Conservation (phyloP, 2,113 vertebrate genomes). For the Chrysemys picta region DNA sequence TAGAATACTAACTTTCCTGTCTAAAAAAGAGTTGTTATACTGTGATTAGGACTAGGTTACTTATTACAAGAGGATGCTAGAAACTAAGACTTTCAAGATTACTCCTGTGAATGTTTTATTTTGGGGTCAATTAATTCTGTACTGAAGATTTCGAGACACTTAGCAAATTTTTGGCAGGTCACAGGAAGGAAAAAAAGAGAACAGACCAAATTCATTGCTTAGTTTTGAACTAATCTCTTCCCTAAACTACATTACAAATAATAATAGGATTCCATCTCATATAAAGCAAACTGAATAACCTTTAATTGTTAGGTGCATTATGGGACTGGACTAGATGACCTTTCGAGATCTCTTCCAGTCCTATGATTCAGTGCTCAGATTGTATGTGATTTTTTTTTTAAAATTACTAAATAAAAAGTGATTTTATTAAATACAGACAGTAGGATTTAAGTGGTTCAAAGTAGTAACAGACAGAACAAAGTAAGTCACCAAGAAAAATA, state of each 20-base stretch:
- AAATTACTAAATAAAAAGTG: too few relatives aligned
- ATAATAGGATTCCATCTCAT: conserved; percentile 42
- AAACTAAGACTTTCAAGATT: neutral
- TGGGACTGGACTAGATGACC: neutral
- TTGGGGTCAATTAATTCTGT: conserved; percentile 21
- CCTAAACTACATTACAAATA: conserved; percentile 16
- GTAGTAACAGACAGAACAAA: too few relatives aligned
- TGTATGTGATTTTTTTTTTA: too few relatives aligned
- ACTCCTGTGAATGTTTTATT: neutral
- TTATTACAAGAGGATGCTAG: neutral
- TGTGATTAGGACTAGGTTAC: neutral
- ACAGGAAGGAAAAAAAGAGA: conserved; percentile 40
- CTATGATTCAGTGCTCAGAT: too few relatives aligned
- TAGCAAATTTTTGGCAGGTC: conserved; percentile 25
- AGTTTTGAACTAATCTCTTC: neutral
- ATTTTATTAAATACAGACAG: too few relatives aligned
- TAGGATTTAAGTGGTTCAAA: too few relatives aligned
- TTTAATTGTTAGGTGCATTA: conserved; percentile 20
- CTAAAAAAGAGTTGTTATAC: neutral
- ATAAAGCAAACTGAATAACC: conserved; percentile 25
- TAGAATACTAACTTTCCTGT: neutral
- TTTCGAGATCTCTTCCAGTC: too few relatives aligned
- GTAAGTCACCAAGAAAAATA: too few relatives aligned
- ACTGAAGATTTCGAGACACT: neutral
- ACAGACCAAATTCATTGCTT: neutral